Base-by-base conservation (phyloP, 2,113 vertebrate species). In the Taurulus bubalis region DNA sequence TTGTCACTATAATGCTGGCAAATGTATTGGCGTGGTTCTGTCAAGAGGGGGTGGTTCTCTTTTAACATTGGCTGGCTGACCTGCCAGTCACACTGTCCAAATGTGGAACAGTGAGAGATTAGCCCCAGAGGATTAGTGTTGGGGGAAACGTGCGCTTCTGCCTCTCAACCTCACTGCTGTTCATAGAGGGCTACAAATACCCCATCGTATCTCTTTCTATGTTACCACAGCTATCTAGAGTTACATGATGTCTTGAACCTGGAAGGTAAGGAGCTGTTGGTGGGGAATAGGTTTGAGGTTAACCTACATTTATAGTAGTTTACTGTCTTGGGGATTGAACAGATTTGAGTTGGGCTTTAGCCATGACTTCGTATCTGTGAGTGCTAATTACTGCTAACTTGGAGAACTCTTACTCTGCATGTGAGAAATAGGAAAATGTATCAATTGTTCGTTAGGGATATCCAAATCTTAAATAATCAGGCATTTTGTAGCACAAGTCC, bases 61-160 rank as follows among this genome's bases (percentile, higher is more conserved):
- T 83, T 80, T 77, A 86, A 56, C 69, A 80, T 72, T 84, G 86
- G 88, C 68, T 86, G 84, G 11, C 64, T 66, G 71, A 82, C 77
- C 88, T 85, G 85, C 77, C 83, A 71, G 79, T 90, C 87, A 87
- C 76, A 66, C 82, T 32, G 69, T 82, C 87, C 79, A 83, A 90
- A 91, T 94, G 91, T 94, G 53, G 93, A 92, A 77, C 94, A 93
- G 85, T 36, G 77, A 83, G 93, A 92, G 94, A 95, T 95, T 94
- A 95, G 84, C 84, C 80, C 79, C 45, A 47, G 84, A 81, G 90
- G 93, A 94, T 94, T 94, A 94, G 88, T 75, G 86, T 58, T 65
- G 38, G 63, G 51, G 67, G 59, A 79, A 84, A 51, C 70, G 70
- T 84, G 82, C 82, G 81, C 80, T 85, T 82, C 80, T 83, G 79